Evolutionary conservation across 2,888 invertebrate genomes (phyloP).

Genomic region (Leptogaster cylindrica): DNA sequence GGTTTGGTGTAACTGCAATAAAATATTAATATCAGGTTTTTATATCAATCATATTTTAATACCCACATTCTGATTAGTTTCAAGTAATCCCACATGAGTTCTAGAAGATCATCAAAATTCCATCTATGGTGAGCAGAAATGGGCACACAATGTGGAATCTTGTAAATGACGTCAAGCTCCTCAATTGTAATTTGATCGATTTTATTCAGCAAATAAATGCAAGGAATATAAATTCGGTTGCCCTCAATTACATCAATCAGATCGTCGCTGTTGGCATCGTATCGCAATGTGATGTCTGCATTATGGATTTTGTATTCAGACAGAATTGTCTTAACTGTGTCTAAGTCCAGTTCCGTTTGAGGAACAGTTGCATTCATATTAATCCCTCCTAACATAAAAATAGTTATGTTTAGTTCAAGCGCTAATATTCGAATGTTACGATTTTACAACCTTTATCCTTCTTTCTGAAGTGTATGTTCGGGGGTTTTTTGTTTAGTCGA

Average conservation of each 20-base stretch:
- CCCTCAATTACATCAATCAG: slow-evolving; percentile 98
- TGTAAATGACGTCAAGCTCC: slow-evolving; percentile 97
- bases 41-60: no score
- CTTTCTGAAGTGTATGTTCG: slow-evolving; percentile 92
- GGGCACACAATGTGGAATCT: slow-evolving; percentile 99
- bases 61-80: slow-evolving; percentile 89
- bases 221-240: slow-evolving; percentile 96
- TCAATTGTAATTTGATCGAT: slow-evolving; percentile 97
- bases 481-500: slow-evolving; percentile 93
- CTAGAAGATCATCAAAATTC: slow-evolving; percentile 98
- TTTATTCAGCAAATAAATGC: slow-evolving; percentile 98
- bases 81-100: slow-evolving; percentile 99
- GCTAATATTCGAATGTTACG: neutral
- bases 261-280: slow-evolving; percentile 96
- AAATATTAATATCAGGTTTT: no score
- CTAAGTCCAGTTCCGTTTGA: slow-evolving; percentile 92
- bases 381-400: slow-evolving; percentile 71
- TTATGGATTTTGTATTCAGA: slow-evolving; percentile 99
- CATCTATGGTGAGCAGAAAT: slow-evolving; percentile 99
- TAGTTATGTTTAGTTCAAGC: neutral
- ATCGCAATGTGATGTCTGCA: slow-evolving; percentile 93
- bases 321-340: slow-evolving; percentile 93
- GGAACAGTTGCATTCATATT: slow-evolving; percentile 91
- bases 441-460: slow-evolving; percentile 83
- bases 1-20: slow-evolving; percentile 92